Percentiles rank a stretch among this genome's conserved stretches.
These are phyloP conservation scores for Heliconius ethilla DNA, from an alignment of 2,888 invertebrate species.

Conservation along the genomic window DNA sequence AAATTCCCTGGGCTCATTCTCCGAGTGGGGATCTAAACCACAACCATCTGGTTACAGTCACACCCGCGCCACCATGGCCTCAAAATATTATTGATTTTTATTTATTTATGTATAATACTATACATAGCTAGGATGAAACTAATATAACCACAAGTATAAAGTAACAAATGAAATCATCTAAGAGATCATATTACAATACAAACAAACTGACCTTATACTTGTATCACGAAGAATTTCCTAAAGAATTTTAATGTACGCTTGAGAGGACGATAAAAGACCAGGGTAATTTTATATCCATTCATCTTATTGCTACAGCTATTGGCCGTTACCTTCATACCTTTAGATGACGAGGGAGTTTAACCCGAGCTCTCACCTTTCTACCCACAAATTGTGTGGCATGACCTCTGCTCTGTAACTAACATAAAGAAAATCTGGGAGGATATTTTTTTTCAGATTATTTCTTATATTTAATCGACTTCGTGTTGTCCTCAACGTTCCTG, in stretches of 20 bases:
- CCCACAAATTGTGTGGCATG: constrained; percentile 1
- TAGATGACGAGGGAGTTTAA: constrained; percentile 25
- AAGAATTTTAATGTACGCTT: constrained; percentile 22
- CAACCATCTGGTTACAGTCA: too few relatives aligned
- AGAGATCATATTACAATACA: not conserved
- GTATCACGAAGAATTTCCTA: not conserved
- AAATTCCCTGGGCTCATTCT: too few relatives aligned
- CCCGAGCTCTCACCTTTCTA: constrained; percentile 6
- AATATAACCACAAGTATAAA: not conserved
- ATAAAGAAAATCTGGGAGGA: not conserved
- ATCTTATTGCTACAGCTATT: constrained; percentile 24
- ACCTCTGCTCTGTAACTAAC: constrained; percentile 3
- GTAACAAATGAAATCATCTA: not conserved
- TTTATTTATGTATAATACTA: too few relatives aligned
- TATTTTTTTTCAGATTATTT: not conserved
- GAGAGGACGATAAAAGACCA: constrained; percentile 17
- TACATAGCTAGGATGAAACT: too few relatives aligned
- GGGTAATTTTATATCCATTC: constrained; percentile 24
- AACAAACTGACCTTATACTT: constrained; percentile 6
- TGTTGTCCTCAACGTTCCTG: too few relatives aligned
- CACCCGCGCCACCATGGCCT: too few relatives aligned
- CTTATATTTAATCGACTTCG: not conserved
- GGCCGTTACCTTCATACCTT: constrained; percentile 23
- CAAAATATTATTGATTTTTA: too few relatives aligned
- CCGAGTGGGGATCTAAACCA: too few relatives aligned